These are phyloP conservation scores for Mythimna ferrago DNA, from an alignment of 2,888 invertebrate species.

Conservation along the genomic window DNA sequence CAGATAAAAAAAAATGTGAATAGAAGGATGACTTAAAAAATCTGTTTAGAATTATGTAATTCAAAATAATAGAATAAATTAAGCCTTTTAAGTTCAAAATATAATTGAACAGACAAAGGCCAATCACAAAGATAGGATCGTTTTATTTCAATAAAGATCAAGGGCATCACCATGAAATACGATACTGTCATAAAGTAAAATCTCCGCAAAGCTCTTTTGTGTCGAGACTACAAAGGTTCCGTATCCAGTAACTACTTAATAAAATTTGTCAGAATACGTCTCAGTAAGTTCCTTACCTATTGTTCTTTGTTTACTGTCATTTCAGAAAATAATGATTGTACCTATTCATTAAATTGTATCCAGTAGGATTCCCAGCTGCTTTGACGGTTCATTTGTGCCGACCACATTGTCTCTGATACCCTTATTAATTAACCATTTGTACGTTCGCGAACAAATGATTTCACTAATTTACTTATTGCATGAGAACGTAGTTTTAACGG, in stretches of 20 bases:
- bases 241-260: constrained; percentile 49
- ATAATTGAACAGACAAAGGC: constrained; percentile 29
- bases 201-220: constrained; percentile 47
- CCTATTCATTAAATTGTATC: constrained; percentile 57
- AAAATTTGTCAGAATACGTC: constrained; percentile 47
- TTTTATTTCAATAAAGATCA: constrained; percentile 44
- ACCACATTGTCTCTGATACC: constrained; percentile 54
- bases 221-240: constrained; percentile 44
- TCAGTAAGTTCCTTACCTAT: constrained; percentile 37
- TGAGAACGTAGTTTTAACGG: constrained; percentile 41
- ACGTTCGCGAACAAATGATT: constrained; percentile 53
- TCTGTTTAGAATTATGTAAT: too few species aligned
- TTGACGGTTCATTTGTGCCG: constrained; percentile 35
- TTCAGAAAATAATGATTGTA: constrained; percentile 55
- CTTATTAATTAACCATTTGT: constrained; percentile 65
- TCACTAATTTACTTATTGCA: constrained; percentile 59
- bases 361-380: constrained; percentile 42
- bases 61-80: too few species aligned
- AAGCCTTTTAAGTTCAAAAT: constrained; percentile 21
- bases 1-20: too few species aligned
- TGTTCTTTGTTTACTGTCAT: constrained; percentile 42
- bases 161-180: constrained; percentile 38
- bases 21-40: too few species aligned
- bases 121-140: constrained; percentile 44
- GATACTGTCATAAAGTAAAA: constrained; percentile 52